Conservation (phyloP, 2,888 invertebrate species). For the Cheilosia vulpina region DNA sequence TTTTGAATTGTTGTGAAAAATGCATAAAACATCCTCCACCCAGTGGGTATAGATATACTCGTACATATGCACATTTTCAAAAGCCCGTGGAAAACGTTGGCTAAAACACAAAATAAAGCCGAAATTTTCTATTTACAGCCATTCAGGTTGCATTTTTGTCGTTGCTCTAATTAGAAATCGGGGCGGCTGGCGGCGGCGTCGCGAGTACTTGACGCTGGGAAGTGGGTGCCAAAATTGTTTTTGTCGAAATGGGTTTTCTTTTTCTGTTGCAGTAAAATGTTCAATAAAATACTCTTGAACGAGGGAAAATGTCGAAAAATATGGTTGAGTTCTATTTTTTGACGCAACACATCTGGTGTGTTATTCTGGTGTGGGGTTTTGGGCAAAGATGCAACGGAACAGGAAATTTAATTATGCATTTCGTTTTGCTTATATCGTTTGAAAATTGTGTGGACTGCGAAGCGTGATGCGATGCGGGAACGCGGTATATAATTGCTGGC, state of each 20-base stretch:
- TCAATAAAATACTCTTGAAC: conserved; percentile 22
- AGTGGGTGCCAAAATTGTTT: conserved; percentile 52
- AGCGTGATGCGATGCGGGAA: background rate
- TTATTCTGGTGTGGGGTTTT: background rate
- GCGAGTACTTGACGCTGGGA: conserved; percentile 28
- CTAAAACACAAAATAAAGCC: conserved; percentile 20
- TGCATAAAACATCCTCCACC: conserved; percentile 14
- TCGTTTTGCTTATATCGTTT: background rate
- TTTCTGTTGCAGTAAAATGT: conserved; percentile 1
- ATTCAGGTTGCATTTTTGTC: conserved; percentile 68
- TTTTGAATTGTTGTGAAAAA: conserved; percentile 18
- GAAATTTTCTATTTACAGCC: conserved; percentile 59
- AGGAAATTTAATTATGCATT: conserved; percentile 66
- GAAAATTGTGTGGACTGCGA: background rate
- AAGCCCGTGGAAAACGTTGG: conserved; percentile 23
- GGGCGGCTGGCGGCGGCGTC: conserved; percentile 1
- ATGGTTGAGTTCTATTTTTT: background rate
- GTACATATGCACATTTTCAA: background rate
- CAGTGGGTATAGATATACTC: background rate
- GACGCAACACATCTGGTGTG: conserved; percentile 53
- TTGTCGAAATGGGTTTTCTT: conserved; percentile 3
- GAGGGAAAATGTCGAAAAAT: conserved; percentile 27
- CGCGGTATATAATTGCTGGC: background rate
- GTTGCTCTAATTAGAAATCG: conserved; percentile 62
- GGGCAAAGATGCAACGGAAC: conserved; percentile 26